Conservation (phyloP, 2,113 vertebrate species). For the Plotosus lineatus region DNA sequence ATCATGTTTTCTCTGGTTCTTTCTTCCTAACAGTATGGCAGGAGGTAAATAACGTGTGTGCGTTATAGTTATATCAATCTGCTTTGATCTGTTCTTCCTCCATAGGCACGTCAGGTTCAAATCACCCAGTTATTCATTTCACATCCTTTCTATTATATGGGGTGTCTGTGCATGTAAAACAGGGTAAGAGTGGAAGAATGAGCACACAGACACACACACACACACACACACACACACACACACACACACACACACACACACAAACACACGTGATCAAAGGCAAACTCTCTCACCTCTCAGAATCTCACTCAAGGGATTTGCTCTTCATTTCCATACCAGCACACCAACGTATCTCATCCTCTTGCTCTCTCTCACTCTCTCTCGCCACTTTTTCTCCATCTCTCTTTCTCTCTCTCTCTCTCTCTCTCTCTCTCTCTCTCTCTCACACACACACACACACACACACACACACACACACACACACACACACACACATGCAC, state of each 20-base stretch:
- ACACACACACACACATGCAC: slow-evolving; percentile 14
- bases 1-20: neutral
- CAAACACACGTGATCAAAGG: slow-evolving; percentile 51
- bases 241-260: slow-evolving; percentile 34
- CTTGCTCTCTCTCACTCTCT: slow-evolving; percentile 1
- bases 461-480: slow-evolving; percentile 3
- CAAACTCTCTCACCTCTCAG: slow-evolving; percentile 49
- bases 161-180: slow-evolving; percentile 24
- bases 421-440: neutral
- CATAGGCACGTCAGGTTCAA: neutral
- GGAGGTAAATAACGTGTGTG: neutral
- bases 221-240: slow-evolving; percentile 17
- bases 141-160: slow-evolving; percentile 17
- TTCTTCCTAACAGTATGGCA: neutral
- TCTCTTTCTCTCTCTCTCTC: slow-evolving; percentile 20
- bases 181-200: slow-evolving; percentile 36
- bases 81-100: slow-evolving; percentile 24
- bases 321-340: slow-evolving; percentile 54
- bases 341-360: slow-evolving; percentile 41
- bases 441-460: too few species aligned
- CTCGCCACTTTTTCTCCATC: too few species aligned
- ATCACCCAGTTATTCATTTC: slow-evolving; percentile 16
- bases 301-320: slow-evolving; percentile 52
- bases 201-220: neutral
- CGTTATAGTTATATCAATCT: neutral